phyloP scores from a whole-genome alignment of 2,888 invertebrate species.

The Hybos culiciformis region DNA sequence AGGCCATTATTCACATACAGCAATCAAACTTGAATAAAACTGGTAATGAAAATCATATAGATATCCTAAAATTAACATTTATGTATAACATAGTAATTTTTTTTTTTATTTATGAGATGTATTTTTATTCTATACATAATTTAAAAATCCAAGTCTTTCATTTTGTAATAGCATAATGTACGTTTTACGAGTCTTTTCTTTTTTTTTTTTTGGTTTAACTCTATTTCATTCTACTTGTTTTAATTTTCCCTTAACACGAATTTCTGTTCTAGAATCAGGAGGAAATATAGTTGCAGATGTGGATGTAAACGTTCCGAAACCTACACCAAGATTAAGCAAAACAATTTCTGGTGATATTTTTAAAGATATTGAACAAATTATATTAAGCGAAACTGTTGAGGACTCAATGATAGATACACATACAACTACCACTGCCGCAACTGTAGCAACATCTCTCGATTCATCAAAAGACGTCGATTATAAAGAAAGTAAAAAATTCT shows the following conservation, averaged over 20 bases:
- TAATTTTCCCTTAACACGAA: constrained; percentile 27
- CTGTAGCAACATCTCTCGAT: not conserved
- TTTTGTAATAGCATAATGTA: too few relatives aligned
- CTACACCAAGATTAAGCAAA: constrained; percentile 37
- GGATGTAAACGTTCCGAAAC: constrained; percentile 33
- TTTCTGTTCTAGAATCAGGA: constrained; percentile 36
- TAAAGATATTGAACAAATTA: constrained; percentile 6
- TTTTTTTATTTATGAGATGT: too few relatives aligned
- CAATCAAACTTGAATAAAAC: too few relatives aligned
- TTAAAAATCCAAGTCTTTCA: too few relatives aligned
- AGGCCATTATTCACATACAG: too few relatives aligned
- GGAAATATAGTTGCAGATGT: constrained; percentile 25
- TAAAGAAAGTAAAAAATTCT: constrained; percentile 15
- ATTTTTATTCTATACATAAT: too few relatives aligned
- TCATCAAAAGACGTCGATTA: constrained; percentile 9
- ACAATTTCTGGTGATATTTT: constrained; percentile 24
- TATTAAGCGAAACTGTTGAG: not conserved
- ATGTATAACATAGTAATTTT: too few relatives aligned
- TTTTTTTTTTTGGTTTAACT: not conserved
- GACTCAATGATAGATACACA: not conserved
- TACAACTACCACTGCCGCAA: not conserved
- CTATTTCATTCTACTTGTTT: constrained; percentile 21
- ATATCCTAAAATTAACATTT: too few relatives aligned
- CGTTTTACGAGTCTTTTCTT: constrained; percentile 8
- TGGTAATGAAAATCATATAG: too few relatives aligned